Base-by-base conservation (phyloP, 2,888 invertebrate species). In the Reticulitermes lucifugus region DNA sequence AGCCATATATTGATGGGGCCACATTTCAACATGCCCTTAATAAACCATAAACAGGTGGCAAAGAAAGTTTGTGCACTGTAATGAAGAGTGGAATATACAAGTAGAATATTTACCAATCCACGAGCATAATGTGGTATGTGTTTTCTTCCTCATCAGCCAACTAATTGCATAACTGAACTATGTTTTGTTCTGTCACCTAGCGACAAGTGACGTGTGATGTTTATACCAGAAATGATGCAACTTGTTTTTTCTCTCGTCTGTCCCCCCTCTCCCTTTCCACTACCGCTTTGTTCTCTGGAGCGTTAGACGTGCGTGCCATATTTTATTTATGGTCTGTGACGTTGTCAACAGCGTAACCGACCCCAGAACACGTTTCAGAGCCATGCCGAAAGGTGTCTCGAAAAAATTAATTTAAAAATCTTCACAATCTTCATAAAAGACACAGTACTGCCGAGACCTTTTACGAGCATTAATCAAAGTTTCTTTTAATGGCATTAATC, bases 271-370 rank as follows among this genome's bases (percentile, higher is more conserved):
- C 60, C 14, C 60, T 18, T 4, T 29, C 51, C 77, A 43, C 81
- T 7, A 9, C 21, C 43, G 35, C 29, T 65, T 59, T 81, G 59
- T 65, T 81, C 65, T n/a, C 21, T 59, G 29, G 4, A 81, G 60
- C 59, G n/a, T 7, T 21, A 46, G 59, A 79, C 79, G 59, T 55
- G 81, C 81, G 70, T 81, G 81, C 81, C 81, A 81, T 81, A 81
- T 81, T 81, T 81, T 81, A 81, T 81, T 81, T 81, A 81, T 81
- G 81, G 70, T 81, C 81, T 70, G 43, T 81, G 70, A 41, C 81
- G 65, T 65, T 81, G 81, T 81, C 81, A 81, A 81, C 81, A 65
- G 65, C 81, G 43, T 70, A 70, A 41, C 81, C 43, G 65, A 65
- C 81, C 81, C 70, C 46, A n/a, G 43, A 29, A 81, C 65, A 65